phyloP scores from a whole-genome alignment of 2,888 invertebrate species.

The Dolichomitus sp. region DNA sequence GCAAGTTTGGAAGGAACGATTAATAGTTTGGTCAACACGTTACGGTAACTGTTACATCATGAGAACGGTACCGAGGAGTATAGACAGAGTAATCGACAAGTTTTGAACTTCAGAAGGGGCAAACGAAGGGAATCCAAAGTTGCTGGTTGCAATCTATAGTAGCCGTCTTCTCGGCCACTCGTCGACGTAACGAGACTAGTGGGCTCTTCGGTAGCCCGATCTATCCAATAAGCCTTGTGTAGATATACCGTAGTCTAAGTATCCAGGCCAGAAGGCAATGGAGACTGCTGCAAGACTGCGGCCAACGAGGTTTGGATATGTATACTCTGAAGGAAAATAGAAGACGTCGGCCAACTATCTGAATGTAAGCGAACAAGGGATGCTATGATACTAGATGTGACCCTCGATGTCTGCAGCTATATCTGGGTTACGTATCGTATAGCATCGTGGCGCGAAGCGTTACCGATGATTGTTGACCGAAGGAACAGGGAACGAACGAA shows the following conservation, averaged over 20 bases:
- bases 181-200: constrained; percentile 40
- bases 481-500: constrained; percentile 29
- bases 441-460: constrained; percentile 39
- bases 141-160: constrained; percentile 11
- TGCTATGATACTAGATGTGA: constrained; percentile 12
- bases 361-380: not conserved
- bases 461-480: constrained; percentile 52
- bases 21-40: not conserved
- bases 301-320: not conserved
- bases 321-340: constrained; percentile 6
- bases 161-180: constrained; percentile 18
- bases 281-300: not conserved
- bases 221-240: constrained; percentile 3
- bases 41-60: not conserved
- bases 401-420: constrained; percentile 9
- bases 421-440: constrained; percentile 22
- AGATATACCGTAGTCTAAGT: not conserved
- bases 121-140: constrained; percentile 29
- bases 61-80: not conserved
- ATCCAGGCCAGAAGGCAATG: not conserved
- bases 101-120: constrained; percentile 3
- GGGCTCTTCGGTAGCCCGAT: constrained; percentile 30
- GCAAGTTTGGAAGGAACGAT: not conserved
- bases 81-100: constrained; percentile 17
- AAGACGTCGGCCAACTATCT: not conserved